A percentile compares a stretch with the other conserved stretches of the same genome.
Conservation (phyloP, 2,888 invertebrate species). For the Morpho achilles region DNA sequence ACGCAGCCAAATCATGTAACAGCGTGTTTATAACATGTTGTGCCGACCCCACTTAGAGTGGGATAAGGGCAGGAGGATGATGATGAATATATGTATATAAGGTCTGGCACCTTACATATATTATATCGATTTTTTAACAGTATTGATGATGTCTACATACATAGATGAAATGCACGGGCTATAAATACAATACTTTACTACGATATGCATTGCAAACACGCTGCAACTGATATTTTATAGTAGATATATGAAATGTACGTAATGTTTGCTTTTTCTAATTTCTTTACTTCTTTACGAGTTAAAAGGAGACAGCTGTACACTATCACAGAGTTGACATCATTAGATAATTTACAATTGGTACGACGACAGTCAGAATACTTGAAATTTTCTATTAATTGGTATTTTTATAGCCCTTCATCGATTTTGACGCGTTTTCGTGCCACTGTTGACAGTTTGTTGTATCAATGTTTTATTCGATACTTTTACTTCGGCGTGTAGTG, state of each 20-base stretch:
- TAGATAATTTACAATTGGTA: slow-evolving; percentile 57
- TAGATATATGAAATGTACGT: slow-evolving; percentile 30
- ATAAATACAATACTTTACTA: slow-evolving; percentile 56
- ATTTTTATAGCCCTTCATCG: slow-evolving; percentile 59
- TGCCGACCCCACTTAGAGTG: too few species aligned
- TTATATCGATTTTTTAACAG: slow-evolving; percentile 21
- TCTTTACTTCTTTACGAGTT: slow-evolving; percentile 22
- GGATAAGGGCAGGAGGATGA: too few species aligned
- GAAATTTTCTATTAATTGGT: slow-evolving; percentile 69
- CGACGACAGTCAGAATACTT: slow-evolving; percentile 55
- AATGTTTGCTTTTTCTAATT: slow-evolving; percentile 29
- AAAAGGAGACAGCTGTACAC: slow-evolving; percentile 45
- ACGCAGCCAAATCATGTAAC: too few species aligned
- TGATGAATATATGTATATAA: too few species aligned
- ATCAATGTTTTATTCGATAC: neutral
- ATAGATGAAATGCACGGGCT: too few species aligned
- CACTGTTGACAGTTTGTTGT: slow-evolving; percentile 42
- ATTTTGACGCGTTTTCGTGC: slow-evolving; percentile 47
- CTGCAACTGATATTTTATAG: slow-evolving; percentile 41
- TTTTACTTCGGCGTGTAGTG: too few species aligned
- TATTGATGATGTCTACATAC: too few species aligned
- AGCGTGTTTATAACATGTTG: too few species aligned
- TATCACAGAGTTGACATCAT: slow-evolving; percentile 26
- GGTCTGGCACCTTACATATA: too few species aligned
- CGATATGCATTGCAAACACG: slow-evolving; percentile 31